Evolutionary conservation across 1,140 invertebrate genomes (phyloP).

Genomic region (Temnothorax curvispinosus): DNA sequence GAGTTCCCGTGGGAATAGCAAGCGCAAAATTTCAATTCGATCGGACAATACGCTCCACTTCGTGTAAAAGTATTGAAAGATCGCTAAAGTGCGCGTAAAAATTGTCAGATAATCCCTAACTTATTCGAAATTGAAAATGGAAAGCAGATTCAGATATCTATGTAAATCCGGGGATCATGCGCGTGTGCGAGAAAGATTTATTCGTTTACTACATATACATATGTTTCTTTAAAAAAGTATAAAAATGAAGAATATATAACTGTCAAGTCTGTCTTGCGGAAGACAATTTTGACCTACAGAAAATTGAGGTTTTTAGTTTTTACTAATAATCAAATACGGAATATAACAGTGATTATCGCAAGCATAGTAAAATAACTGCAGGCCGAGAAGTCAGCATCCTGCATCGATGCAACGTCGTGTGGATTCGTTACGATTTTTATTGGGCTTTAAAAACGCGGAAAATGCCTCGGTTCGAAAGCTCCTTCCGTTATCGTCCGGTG

Average conservation of each 20-base stretch:
- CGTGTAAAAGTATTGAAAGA: background rate
- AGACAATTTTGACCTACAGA: background rate
- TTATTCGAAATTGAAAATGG: background rate
- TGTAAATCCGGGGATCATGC: background rate
- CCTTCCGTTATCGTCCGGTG: background rate
- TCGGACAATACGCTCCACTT: background rate
- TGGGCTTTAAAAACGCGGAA: background rate
- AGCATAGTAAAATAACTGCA: background rate
- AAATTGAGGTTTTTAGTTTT: background rate
- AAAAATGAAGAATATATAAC: too few relatives aligned
- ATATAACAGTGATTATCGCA: background rate
- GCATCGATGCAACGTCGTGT: background rate
- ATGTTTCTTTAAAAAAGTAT: too few relatives aligned
- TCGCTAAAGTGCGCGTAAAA: background rate
- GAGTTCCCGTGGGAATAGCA: background rate
- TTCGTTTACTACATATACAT: background rate
- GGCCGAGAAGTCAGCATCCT: background rate
- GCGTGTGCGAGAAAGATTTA: background rate
- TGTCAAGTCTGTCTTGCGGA: background rate
- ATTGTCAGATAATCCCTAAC: background rate
- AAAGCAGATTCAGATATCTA: background rate
- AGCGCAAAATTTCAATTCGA: slow-evolving; percentile 30
- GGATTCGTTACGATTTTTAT: background rate
- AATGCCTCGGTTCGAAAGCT: background rate
- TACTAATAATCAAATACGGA: background rate